Evolutionary conservation across 2,797 vertebrate genomes (phyloP), one percentile per base, ranked within the genome.

Genomic region (Borostomias antarcticus): DNA sequence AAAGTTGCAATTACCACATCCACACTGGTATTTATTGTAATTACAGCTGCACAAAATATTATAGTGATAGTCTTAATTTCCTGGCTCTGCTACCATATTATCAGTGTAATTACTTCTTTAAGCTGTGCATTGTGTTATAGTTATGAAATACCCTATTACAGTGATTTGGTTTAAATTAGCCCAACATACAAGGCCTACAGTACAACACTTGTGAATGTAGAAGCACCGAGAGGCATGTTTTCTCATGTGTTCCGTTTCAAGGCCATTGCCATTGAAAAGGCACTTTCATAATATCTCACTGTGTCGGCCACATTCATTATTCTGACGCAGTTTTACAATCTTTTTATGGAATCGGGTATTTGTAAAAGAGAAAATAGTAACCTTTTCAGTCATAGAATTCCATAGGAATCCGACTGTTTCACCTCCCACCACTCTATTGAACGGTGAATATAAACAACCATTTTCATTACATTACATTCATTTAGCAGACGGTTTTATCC

Each of bases 91-190:
- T 54, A 54, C 10, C 26, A 53, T 73, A 43, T 51, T 68, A 77
- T 79, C 76, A 77, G 15, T 69, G 21, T 66, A 69, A 75, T 64
- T 74, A 64, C 62, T 74, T 1, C 1, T 71, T 64, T 67, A 65
- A 56, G 35, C 37, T 37, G 26, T 58, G 17, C 37, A 70, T 60
- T 73, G 29, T 47, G 50, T 52, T 52, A 25, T 26, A 26, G 6
- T n/a, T 25, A 52, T 52, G 11, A 52, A 1, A 11, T 52, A 1
- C 4, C n/a, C 15, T 40, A 8, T 37, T 51, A 8, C 23, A 23
- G 10, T 19, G 19, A 25, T 51, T 19, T 51, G 48, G 21, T 13
- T 25, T 52, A 1, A 9, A 3, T 25, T 52, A 8, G 25, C 11
- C 10, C 25, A 4, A 52, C 8, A 28, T 52, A n/a, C 40, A 4